Evolutionary conservation across 2,797 vertebrate genomes (phyloP).

Genomic region (Acrossocheilus fasciatus): DNA sequence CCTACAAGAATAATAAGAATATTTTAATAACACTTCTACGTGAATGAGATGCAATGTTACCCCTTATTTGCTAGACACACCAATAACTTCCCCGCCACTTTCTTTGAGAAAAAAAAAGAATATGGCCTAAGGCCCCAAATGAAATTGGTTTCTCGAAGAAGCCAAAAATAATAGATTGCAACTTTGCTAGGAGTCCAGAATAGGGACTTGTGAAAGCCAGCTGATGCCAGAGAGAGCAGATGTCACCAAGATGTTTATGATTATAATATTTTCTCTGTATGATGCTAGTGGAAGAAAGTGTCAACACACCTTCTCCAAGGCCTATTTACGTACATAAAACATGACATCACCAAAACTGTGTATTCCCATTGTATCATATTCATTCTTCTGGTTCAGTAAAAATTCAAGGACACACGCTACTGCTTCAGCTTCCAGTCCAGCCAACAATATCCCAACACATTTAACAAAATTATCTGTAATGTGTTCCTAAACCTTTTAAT

Average conservation of each 20-base stretch:
- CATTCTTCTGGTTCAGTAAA: not conserved
- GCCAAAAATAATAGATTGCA: slow-evolving; percentile 34
- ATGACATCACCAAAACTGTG: not conserved
- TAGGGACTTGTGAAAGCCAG: slow-evolving; percentile 22
- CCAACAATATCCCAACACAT: slow-evolving; percentile 10
- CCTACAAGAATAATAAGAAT: not conserved
- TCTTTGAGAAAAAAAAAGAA: not conserved
- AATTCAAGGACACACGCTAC: not conserved
- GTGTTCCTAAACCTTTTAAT: not conserved
- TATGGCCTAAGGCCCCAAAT: slow-evolving; percentile 10
- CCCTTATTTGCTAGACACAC: not conserved
- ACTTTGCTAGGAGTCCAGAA: slow-evolving; percentile 20
- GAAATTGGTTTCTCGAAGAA: slow-evolving; percentile 39
- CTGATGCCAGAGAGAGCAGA: slow-evolving; percentile 46
- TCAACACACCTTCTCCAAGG: slow-evolving; percentile 32
- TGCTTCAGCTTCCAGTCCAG: not conserved
- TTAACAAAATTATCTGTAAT: not conserved
- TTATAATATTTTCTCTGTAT: slow-evolving; percentile 36
- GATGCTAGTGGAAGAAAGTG: slow-evolving; percentile 18
- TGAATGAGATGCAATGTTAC: slow-evolving; percentile 8
- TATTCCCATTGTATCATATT: not conserved
- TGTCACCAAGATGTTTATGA: slow-evolving; percentile 42
- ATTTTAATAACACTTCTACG: not conserved
- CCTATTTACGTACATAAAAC: not conserved
- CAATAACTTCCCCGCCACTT: not conserved